These are phyloP conservation scores for Littorina saxatilis DNA, from an alignment of 1,140 invertebrate species.

Conservation along the genomic window DNA sequence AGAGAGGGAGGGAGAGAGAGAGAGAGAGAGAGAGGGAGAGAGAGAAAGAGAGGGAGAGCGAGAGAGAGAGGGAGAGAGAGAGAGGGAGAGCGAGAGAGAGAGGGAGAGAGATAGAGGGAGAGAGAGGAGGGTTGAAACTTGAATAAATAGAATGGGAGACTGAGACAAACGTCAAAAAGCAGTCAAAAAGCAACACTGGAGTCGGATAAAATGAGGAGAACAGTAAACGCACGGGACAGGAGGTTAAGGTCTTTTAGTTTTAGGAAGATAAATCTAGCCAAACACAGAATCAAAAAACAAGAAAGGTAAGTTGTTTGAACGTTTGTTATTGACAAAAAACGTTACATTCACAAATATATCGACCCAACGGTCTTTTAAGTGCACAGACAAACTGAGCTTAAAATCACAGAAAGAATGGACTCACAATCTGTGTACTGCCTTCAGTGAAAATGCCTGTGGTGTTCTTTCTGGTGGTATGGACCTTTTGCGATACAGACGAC, in stretches of 20 bases:
- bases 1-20: background rate
- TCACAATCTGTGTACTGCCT: slow-evolving; percentile 87
- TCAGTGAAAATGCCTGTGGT: slow-evolving; percentile 84
- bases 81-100: slow-evolving; percentile 12
- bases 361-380: too few species aligned
- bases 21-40: background rate
- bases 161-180: background rate
- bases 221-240: too few species aligned
- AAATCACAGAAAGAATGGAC: too few species aligned
- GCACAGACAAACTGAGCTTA: too few species aligned
- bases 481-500: slow-evolving; percentile 90
- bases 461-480: slow-evolving; percentile 90
- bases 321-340: too few species aligned
- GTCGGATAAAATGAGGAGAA: background rate
- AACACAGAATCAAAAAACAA: too few species aligned
- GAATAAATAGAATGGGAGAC: slow-evolving; percentile 11
- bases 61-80: slow-evolving; percentile 19
- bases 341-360: too few species aligned
- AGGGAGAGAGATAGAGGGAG: slow-evolving; percentile 33
- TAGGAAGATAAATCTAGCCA: too few species aligned
- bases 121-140: slow-evolving; percentile 24
- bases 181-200: background rate
- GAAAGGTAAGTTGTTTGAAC: too few species aligned
- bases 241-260: too few species aligned
- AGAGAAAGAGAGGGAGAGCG: slow-evolving; percentile 15